These are phyloP conservation scores for Hozukius guyotensis DNA, from an alignment of 2,797 vertebrate species.

Conservation along the genomic window DNA sequence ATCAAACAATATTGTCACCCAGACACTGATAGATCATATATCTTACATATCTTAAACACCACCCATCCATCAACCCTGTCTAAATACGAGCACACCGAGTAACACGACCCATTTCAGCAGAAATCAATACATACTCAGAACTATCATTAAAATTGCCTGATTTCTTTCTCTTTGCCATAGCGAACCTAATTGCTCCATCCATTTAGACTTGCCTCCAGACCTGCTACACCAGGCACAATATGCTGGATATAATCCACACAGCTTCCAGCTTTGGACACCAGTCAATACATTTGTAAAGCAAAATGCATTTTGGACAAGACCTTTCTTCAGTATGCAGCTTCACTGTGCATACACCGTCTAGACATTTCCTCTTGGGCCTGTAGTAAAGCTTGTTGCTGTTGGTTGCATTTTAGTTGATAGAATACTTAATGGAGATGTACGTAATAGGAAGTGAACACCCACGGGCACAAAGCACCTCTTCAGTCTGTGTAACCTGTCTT, in stretches of 20 bases:
- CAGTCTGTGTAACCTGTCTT: conserved; percentile 1
- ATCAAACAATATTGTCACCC: conserved; percentile 18
- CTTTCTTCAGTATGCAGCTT: not conserved
- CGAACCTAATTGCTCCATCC: not conserved
- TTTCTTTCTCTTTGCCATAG: not conserved
- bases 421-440: conserved; percentile 10
- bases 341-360: not conserved
- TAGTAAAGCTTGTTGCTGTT: conserved; percentile 5
- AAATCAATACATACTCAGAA: not conserved
- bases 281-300: not conserved
- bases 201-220: not conserved
- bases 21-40: not conserved
- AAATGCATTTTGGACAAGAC: not conserved
- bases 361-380: not conserved
- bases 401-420: not conserved
- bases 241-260: conserved; percentile 3
- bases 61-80: not conserved
- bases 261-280: not conserved
- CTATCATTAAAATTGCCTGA: not conserved
- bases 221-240: not conserved
- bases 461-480: conserved; percentile 12
- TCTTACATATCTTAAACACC: not conserved
- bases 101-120: not conserved
- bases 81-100: not conserved
- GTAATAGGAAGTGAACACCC: conserved; percentile 14